Base-by-base conservation (phyloP, 1,140 invertebrate genomes). In the Drosophila pandora region DNA sequence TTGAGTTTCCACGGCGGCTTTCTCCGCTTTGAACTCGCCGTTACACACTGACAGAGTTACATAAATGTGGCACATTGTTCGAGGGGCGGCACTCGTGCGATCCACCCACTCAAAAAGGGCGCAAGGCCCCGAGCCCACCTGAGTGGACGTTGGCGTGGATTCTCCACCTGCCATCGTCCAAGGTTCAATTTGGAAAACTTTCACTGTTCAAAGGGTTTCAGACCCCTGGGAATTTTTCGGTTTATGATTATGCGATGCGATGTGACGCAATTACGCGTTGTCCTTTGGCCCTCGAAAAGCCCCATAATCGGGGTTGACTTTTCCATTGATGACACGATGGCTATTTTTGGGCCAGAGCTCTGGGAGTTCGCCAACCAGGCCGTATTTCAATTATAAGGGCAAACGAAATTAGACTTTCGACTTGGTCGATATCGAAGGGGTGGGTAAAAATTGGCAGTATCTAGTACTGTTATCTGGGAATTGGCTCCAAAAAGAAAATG, bases 341-440 rank as follows among this genome's bases (percentile, higher is more conserved):
- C 61, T 85, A 85, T 85, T 87, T 84, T 34, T 50, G 68, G 60
- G n/a, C 28, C 49, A 41, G 48, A 48, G 50, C 56, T 52, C 34
- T 34, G 82, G 78, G 82, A 71, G 61, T 85, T 69, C 52, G 32
- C 59, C 82, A 49, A 34, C 55, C 82, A 52, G 65, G 47, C 55
- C 62, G 62, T 57, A 72, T 87, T 82, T 85, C 78, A 87, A 87
- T 85, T 85, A 87, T 63, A 65, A 49, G 68, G 72, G 77, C 76
- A 78, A 37, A 34, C 58, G 54, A 79, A 78, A 87, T 82, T 87
- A 78, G 74, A 85, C 82, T 85, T 85, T 85, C 76, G 82, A 85
- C 82, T 82, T 10, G 50, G 53, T 32, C 64, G 82, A 87, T 87
- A 85, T 60, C 82, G 28, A 47, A 17, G 21, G 62, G 21, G 50